Evolutionary conservation across 2,888 invertebrate genomes (phyloP).

Genomic region (Scaptomyza polygonia): DNA sequence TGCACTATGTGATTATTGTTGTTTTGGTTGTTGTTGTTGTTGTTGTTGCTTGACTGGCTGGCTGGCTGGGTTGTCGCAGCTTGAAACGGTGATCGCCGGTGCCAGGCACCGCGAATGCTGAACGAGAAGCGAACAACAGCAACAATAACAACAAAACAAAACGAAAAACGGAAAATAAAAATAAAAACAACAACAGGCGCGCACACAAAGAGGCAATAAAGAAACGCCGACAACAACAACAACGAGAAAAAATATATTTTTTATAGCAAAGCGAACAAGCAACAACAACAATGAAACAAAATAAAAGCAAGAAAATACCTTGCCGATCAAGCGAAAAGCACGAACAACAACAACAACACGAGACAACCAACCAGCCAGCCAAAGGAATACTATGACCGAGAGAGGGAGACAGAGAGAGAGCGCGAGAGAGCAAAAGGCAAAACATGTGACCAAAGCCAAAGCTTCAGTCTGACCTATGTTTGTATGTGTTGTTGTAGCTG

Average conservation of each 20-base stretch:
- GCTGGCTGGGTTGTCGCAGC: slow-evolving; percentile 45
- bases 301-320: slow-evolving; percentile 56
- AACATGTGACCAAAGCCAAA: slow-evolving; percentile 39
- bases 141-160: slow-evolving; percentile 44
- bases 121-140: slow-evolving; percentile 20
- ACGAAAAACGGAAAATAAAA: slow-evolving; percentile 26
- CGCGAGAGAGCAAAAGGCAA: neutral
- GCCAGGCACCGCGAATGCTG: slow-evolving; percentile 75
- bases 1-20: slow-evolving; percentile 52
- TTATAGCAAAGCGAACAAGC: slow-evolving; percentile 50
- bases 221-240: slow-evolving; percentile 55
- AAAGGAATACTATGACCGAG: slow-evolving; percentile 1
- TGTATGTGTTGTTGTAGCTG: slow-evolving; percentile 49
- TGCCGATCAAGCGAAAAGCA: slow-evolving; percentile 41
- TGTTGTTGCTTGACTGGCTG: slow-evolving; percentile 23
- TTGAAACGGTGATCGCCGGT: slow-evolving; percentile 82
- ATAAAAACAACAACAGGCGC: slow-evolving; percentile 29
- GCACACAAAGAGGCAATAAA: slow-evolving; percentile 63
- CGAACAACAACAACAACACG: slow-evolving; percentile 11
- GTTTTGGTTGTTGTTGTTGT: slow-evolving; percentile 38
- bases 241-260: slow-evolving; percentile 60
- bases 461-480: slow-evolving; percentile 41
- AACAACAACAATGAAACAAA: slow-evolving; percentile 27
- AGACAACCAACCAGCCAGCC: slow-evolving; percentile 19
- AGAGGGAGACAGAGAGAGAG: slow-evolving; percentile 3